Evolutionary conservation across 2,797 vertebrate genomes (phyloP).

Genomic region (Centroberyx gerrardi): DNA sequence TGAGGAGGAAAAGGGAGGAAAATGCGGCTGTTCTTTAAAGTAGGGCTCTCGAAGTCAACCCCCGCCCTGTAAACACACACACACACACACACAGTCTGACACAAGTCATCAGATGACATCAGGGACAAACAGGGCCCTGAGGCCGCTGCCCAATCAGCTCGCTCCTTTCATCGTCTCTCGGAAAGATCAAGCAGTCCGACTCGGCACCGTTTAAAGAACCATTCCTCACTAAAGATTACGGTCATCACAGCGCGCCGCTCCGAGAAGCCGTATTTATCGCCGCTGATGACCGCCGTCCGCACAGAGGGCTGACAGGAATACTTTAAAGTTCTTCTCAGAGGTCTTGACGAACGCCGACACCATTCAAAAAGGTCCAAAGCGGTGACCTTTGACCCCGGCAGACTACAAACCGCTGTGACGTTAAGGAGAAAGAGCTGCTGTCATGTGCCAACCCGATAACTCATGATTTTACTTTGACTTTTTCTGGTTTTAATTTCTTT

Average conservation of each 20-base stretch:
- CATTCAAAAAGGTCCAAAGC: background rate
- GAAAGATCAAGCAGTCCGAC: conserved; percentile 44
- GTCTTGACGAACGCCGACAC: background rate
- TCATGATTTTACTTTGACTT: background rate
- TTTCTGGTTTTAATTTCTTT: background rate
- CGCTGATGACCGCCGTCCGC: conserved; percentile 23
- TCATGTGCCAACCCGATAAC: background rate
- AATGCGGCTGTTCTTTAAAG: background rate
- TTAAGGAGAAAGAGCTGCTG: too few species aligned
- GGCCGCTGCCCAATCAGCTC: conserved; percentile 53
- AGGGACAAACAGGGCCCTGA: conserved; percentile 20
- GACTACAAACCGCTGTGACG: background rate
- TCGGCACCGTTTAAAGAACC: conserved; percentile 29
- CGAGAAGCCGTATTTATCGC: conserved; percentile 40
- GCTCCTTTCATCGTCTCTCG: conserved; percentile 56
- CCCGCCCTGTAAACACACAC: background rate
- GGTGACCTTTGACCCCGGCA: conserved; percentile 15
- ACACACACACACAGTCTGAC: conserved; percentile 19
- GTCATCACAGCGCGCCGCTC: conserved; percentile 16
- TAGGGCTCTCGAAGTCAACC: background rate
- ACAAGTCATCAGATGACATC: conserved; percentile 45
- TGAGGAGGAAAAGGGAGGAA: background rate
- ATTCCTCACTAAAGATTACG: conserved; percentile 53
- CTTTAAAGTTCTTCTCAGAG: conserved; percentile 18
- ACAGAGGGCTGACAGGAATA: conserved; percentile 11